Base-by-base conservation (phyloP, 2,113 vertebrate genomes). In the Cisticola juncidis region DNA sequence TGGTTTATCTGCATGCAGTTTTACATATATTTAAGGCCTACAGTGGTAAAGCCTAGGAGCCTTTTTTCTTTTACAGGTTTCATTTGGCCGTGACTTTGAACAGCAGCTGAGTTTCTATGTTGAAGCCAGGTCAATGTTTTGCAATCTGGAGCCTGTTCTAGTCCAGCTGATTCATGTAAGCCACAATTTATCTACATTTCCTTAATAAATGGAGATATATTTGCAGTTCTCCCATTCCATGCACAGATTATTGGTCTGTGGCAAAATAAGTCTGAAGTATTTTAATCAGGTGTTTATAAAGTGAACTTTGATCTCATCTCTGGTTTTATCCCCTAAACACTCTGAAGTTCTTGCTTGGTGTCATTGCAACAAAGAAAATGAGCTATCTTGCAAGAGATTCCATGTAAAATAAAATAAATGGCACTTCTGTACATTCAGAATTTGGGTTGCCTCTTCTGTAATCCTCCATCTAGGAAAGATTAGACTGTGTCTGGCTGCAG, bases 71-170 rank as follows among this genome's bases (percentile, higher is more conserved):
- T 36, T 54, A 3, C 40, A 99, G 99, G 99, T 99, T 68, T 99
- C 99, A 7, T 99, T 99, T 92, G 99, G 99, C 35, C 99, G 99
- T 38, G 99, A 99, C 97, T 99, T 99, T 82, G 99, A 99, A 89
- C 99, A 99, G 16, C 99, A 99, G 97, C 94, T 99, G 94, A 99
- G 99, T 94, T 99, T 99, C 96, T 99, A 99, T 19, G 99, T 99
- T 12, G 99, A 99, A 96, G 98, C 99, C 69, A 96, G 99, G 92
- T 99, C 99, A 10, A 99, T 99, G 76, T 99, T 99, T 96, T 99
- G 99, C 91, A 99, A 99, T 94, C 97, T 99, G 98, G 99, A 99
- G 92, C 98, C 99, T 9, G 99, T 99, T 48, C 97, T 99, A 70
- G 98, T 99, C 76, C 99, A 99, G 82, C 95, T 99, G 89, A 99